Evolutionary conservation across 2,888 invertebrate species (phyloP).

Genomic region (Eutolmus rufibarbis): DNA sequence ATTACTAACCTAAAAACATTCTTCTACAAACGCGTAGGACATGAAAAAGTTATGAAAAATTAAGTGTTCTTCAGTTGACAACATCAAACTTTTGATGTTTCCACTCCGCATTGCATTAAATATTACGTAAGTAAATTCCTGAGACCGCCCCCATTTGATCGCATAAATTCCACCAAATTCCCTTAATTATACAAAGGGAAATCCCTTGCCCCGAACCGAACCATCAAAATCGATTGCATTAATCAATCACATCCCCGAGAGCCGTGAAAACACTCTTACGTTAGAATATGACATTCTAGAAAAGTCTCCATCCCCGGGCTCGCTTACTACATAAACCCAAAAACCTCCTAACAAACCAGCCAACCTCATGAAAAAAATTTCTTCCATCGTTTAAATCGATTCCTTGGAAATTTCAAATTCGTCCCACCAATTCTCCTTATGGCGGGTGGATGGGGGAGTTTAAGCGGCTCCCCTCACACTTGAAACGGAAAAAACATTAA

Average conservation of each 20-base stretch:
- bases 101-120: background rate
- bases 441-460: background rate
- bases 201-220: background rate
- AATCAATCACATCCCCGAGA: background rate
- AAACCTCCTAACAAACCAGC: background rate
- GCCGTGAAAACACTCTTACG: background rate
- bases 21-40: background rate
- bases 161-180: background rate
- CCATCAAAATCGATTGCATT: background rate
- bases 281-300: background rate
- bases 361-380: background rate
- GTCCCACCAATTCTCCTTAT: background rate
- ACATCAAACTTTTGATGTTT: background rate
- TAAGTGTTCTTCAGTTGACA: background rate
- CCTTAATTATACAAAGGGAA: background rate
- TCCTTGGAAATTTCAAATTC: background rate
- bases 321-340: background rate
- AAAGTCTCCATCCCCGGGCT: background rate
- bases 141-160: background rate
- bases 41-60: background rate
- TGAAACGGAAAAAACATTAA: background rate
- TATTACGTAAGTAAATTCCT: background rate
- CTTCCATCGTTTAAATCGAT: background rate
- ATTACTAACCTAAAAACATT: background rate
- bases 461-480: background rate